Conservation (phyloP, 1,140 invertebrate genomes). For the Platorchestia sp. region DNA sequence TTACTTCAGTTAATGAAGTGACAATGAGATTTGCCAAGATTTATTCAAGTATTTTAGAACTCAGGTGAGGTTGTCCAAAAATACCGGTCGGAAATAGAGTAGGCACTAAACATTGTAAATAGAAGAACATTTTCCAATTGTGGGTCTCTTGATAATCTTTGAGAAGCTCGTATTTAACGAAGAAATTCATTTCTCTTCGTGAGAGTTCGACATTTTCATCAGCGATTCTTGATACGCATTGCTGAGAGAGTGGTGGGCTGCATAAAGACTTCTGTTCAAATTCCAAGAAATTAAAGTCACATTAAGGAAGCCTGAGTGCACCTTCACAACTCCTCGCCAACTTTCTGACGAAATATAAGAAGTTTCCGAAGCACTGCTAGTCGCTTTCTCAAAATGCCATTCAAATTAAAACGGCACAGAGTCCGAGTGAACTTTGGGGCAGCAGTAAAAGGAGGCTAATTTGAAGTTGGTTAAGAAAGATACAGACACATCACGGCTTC, state of each 20-base stretch:
- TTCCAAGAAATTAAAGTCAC: conserved; percentile 51
- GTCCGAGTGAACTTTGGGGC: background rate
- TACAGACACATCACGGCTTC: background rate
- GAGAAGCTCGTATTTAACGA: background rate
- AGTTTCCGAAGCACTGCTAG: background rate
- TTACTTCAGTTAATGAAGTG: background rate
- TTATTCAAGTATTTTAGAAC: background rate
- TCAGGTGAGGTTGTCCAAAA: background rate
- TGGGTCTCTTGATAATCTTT: background rate
- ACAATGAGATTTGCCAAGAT: background rate
- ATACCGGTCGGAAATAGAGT: background rate
- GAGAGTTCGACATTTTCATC: background rate
- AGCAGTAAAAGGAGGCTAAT: conserved; percentile 26
- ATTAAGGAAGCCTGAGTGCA: conserved; percentile 30
- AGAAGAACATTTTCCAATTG: background rate
- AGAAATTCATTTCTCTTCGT: background rate
- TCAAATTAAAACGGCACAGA: conserved; percentile 34
- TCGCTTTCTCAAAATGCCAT: conserved; percentile 13
- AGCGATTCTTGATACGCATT: background rate
- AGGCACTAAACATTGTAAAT: background rate
- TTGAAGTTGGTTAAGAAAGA: conserved; percentile 33
- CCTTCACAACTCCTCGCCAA: conserved; percentile 45
- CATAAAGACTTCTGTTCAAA: conserved; percentile 33
- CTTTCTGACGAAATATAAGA: conserved; percentile 25
- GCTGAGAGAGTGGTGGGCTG: background rate